A percentile compares a stretch with the other conserved stretches of the same genome.
Evolutionary conservation across 2,797 vertebrate genomes (phyloP).

Genomic region (Eupleurogrammus muticus): DNA sequence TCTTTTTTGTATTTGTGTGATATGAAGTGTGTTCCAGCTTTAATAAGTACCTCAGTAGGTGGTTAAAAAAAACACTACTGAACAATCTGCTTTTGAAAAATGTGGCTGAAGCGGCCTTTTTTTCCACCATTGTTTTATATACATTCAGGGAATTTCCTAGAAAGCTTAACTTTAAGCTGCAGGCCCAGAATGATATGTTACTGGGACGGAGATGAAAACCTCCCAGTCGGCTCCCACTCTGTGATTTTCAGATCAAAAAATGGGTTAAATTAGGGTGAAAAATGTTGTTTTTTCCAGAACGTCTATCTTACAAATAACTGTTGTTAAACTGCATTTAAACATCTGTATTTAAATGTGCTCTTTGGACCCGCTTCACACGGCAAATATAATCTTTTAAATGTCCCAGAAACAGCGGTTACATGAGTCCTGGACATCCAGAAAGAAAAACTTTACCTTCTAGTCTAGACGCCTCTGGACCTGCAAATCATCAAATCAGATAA

Average conservation of each 20-base stretch:
- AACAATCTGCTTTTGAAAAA: background rate
- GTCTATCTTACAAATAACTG: background rate
- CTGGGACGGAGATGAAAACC: background rate
- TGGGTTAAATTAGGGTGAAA: no score
- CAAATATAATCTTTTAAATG: conserved; percentile 18
- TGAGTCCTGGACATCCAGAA: background rate
- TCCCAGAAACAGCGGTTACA: background rate
- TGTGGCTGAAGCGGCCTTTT: background rate
- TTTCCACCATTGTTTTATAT: background rate
- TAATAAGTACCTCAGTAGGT: background rate
- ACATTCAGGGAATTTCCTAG: background rate
- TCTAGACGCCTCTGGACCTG: conserved; percentile 14
- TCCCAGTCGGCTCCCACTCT: background rate
- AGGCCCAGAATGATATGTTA: background rate
- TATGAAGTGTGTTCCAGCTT: background rate
- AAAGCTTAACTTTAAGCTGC: background rate
- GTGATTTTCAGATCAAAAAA: background rate
- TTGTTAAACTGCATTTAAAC: conserved; percentile 16
- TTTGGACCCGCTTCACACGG: background rate
- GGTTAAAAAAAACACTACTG: background rate
- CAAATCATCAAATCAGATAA: conserved; percentile 20
- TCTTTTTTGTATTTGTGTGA: background rate
- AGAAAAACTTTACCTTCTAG: background rate
- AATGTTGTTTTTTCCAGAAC: background rate
- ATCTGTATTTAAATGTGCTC: conserved; percentile 20